These are phyloP conservation scores for Glomeris maerens DNA, from an alignment of 1,140 invertebrate species.

Conservation along the genomic window DNA sequence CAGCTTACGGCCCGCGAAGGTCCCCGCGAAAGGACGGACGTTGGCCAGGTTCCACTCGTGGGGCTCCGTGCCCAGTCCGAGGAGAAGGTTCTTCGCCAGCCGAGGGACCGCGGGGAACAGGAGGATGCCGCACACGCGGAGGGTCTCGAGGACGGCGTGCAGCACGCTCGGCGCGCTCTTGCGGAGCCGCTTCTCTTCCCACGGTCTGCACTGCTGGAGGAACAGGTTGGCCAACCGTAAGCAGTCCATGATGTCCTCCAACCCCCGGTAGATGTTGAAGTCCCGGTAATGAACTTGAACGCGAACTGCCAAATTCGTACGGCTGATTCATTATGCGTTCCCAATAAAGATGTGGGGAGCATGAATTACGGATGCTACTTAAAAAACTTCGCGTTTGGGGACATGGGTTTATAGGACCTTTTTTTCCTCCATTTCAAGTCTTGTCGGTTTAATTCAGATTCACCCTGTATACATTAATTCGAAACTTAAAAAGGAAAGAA, in stretches of 20 bases:
- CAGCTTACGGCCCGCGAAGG: too few relatives aligned
- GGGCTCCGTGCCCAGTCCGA: conserved; percentile 26
- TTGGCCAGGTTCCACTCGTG: not conserved
- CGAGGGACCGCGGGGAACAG: conserved; percentile 72
- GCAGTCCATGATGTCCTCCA: conserved; percentile 56
- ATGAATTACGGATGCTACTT: too few relatives aligned
- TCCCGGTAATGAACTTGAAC: conserved; percentile 47
- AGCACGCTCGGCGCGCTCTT: conserved; percentile 50
- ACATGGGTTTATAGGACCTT: too few relatives aligned
- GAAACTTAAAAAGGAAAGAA: too few relatives aligned
- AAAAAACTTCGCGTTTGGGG: conserved; percentile 11
- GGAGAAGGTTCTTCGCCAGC: conserved; percentile 41
- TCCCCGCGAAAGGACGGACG: not conserved
- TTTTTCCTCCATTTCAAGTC: conserved; percentile 10
- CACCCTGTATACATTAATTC: too few relatives aligned
- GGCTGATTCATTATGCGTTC: too few relatives aligned
- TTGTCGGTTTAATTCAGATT: too few relatives aligned
- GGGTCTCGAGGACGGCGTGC: conserved; percentile 65
- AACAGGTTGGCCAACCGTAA: conserved; percentile 69
- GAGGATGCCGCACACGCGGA: conserved; percentile 59
- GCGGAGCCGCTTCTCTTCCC: conserved; percentile 55
- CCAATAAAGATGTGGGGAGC: too few relatives aligned
- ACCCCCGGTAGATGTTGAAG: conserved; percentile 67
- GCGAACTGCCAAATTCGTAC: conserved; percentile 20
- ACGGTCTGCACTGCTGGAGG: conserved; percentile 70